A percentile compares a stretch with the other conserved stretches of the same genome.
Evolutionary conservation across 1,140 invertebrate species (phyloP).

Genomic region (Trachymyrmex cornetzi): DNA sequence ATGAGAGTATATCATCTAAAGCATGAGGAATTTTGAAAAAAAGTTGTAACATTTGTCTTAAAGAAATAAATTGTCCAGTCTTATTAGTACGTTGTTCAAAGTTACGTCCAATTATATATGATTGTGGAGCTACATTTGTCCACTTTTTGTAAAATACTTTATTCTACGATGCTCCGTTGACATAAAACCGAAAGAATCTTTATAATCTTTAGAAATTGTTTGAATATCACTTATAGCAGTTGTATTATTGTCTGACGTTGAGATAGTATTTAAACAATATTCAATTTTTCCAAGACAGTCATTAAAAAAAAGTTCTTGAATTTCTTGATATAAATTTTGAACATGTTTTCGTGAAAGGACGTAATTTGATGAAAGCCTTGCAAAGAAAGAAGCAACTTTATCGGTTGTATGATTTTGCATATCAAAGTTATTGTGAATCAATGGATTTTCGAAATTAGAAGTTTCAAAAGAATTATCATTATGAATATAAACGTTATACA

Average conservation of each 20-base stretch:
- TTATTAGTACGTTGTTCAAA: neutral
- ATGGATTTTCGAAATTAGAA: neutral
- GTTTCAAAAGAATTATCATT: too few relatives aligned
- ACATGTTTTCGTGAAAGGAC: neutral
- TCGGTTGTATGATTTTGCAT: neutral
- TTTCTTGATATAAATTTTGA: conserved; percentile 4
- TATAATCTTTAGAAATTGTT: neutral
- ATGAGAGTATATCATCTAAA: neutral
- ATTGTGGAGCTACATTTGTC: neutral
- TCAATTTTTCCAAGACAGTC: neutral
- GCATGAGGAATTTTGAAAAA: conserved; percentile 16
- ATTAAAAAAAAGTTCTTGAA: too few relatives aligned
- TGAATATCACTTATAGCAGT: neutral
- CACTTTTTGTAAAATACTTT: conserved; percentile 5
- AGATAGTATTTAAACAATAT: neutral
- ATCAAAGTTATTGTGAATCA: neutral
- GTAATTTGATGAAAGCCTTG: neutral
- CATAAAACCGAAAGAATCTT: neutral
- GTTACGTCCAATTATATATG: neutral
- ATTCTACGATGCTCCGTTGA: conserved; percentile 25
- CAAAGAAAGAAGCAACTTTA: neutral
- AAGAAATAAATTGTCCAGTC: conserved; percentile 11
- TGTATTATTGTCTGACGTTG: neutral
- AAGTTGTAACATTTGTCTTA: neutral
- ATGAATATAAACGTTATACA: too few relatives aligned